Conservation (phyloP, 1,140 invertebrate genomes). For the Drosophila rufa region DNA sequence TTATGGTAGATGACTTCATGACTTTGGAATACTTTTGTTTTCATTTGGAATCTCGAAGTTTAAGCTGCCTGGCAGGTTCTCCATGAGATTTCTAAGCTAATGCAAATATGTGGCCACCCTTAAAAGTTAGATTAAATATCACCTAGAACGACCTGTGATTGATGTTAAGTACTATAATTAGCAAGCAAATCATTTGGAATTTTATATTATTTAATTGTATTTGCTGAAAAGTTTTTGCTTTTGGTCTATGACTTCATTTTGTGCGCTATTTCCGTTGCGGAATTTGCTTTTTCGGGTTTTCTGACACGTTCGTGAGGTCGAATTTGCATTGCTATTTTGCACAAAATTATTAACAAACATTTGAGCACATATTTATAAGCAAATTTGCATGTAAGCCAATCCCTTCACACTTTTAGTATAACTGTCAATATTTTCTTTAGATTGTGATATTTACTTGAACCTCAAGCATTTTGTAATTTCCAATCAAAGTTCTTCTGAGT, state of each 20-base stretch:
- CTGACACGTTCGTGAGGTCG: slow-evolving; percentile 66
- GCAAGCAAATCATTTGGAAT: slow-evolving; percentile 9
- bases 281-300: slow-evolving; percentile 48
- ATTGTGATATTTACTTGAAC: slow-evolving; percentile 2
- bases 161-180: slow-evolving; percentile 24
- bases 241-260: slow-evolving; percentile 50
- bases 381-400: not conserved
- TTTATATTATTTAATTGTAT: slow-evolving; percentile 5
- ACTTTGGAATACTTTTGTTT: not conserved
- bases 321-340: slow-evolving; percentile 39
- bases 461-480: not conserved
- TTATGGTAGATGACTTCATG: slow-evolving; percentile 36
- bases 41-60: slow-evolving; percentile 1
- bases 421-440: slow-evolving; percentile 12
- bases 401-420: not conserved
- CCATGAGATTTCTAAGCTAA: not conserved
- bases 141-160: slow-evolving; percentile 25
- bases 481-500: not conserved
- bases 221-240: slow-evolving; percentile 13
- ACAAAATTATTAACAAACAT: slow-evolving; percentile 18
- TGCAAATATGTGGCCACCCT: slow-evolving; percentile 1
- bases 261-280: slow-evolving; percentile 36
- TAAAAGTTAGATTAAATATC: slow-evolving; percentile 30
- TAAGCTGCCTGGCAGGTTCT: slow-evolving; percentile 10
- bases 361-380: not conserved